phyloP scores from a whole-genome alignment of 2,113 vertebrate species.

The Nannobrachium achirus region DNA sequence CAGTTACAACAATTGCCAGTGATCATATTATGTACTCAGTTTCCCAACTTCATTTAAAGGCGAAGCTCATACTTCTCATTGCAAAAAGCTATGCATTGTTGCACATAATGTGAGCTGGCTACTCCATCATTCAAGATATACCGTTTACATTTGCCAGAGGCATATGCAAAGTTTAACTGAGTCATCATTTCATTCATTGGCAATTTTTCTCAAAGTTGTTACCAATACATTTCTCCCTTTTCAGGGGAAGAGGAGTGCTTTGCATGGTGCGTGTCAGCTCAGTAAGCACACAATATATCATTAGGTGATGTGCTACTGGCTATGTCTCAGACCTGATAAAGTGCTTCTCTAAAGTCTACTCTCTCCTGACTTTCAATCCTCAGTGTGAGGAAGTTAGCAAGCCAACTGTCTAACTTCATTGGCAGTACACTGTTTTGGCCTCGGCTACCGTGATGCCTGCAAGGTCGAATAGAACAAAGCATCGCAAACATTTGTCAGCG shows the following conservation, averaged over 20 bases:
- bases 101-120: not conserved
- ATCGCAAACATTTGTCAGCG: not conserved
- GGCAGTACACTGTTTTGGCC: constrained; percentile 19
- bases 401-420: constrained; percentile 14
- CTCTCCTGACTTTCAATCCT: constrained; percentile 17
- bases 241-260: not conserved
- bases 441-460: not conserved
- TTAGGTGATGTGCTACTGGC: constrained; percentile 25
- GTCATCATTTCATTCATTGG: constrained; percentile 24
- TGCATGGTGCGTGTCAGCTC: not conserved
- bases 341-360: constrained; percentile 22
- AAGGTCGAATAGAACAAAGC: constrained; percentile 19
- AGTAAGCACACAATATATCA: not conserved
- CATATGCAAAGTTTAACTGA: constrained; percentile 16
- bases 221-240: constrained; percentile 5
- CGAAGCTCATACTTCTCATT: not conserved
- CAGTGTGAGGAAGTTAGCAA: constrained; percentile 11
- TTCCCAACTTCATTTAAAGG: not conserved
- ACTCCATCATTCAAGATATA: not conserved
- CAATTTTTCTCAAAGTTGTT: constrained; percentile 23
- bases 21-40: not conserved
- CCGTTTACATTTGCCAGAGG: constrained; percentile 8
- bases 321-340: constrained; percentile 32
- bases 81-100: not conserved
- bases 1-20: not conserved